Conservation (phyloP, 2,113 vertebrate species). For the Cyphotilapia sp. region DNA sequence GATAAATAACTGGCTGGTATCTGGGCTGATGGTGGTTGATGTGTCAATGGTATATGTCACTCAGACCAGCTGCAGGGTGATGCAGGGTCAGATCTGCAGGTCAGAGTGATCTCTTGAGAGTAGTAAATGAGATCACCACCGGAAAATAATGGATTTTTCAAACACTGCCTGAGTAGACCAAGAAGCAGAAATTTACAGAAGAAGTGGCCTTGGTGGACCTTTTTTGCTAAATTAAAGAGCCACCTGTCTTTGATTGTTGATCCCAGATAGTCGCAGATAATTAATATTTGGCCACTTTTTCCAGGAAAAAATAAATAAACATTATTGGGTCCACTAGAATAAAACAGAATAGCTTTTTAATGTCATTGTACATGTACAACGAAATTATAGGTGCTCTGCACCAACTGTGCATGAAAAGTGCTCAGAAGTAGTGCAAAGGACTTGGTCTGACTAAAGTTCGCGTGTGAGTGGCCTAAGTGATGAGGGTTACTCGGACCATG, state of each 20-base stretch:
- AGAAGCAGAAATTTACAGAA: neutral
- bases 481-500: neutral
- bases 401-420: neutral
- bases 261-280: neutral
- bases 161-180: neutral
- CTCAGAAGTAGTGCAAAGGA: neutral
- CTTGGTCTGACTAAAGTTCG: neutral
- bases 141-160: neutral
- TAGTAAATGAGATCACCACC: neutral
- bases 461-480: neutral
- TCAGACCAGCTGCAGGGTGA: neutral
- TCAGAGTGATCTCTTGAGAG: neutral
- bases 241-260: neutral
- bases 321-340: neutral
- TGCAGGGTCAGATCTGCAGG: neutral
- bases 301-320: neutral
- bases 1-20: neutral
- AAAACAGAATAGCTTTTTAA: neutral
- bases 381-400: neutral
- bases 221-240: neutral
- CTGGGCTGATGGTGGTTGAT: neutral
- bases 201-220: neutral
- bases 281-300: neutral
- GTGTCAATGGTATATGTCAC: neutral
- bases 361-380: neutral